A percentile compares a stretch with the other conserved stretches of the same genome.
Conservation (phyloP, 1,140 invertebrate species). For the Danaus melanippus region DNA sequence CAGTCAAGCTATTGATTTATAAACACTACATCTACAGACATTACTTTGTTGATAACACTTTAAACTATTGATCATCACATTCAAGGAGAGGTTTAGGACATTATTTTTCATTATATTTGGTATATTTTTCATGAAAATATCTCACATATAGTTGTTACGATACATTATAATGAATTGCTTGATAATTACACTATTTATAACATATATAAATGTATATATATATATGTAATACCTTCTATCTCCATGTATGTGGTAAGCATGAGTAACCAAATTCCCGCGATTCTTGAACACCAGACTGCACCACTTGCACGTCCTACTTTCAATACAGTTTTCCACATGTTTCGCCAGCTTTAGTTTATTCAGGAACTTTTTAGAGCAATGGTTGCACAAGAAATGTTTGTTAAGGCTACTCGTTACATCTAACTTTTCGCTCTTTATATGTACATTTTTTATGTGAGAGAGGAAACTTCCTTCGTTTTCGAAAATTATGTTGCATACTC, state of each 20-base stretch:
- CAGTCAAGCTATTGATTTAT: too few species aligned
- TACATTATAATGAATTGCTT: too few species aligned
- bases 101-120: too few species aligned
- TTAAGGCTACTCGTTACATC: slow-evolving; percentile 18
- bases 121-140: too few species aligned
- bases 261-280: slow-evolving; percentile 20
- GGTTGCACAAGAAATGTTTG: slow-evolving; percentile 26
- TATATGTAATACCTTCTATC: slow-evolving; percentile 9
- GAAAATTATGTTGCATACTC: too few species aligned
- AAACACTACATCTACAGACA: too few species aligned
- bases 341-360: slow-evolving; percentile 4
- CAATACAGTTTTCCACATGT: slow-evolving; percentile 12
- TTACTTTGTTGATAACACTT: too few species aligned
- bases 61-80: too few species aligned
- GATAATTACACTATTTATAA: not conserved
- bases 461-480: too few species aligned
- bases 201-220: not conserved
- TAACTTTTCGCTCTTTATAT: slow-evolving; percentile 2
- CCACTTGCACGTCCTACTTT: slow-evolving; percentile 19
- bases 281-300: slow-evolving; percentile 29
- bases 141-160: too few species aligned
- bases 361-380: slow-evolving; percentile 15
- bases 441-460: not conserved
- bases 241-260: slow-evolving; percentile 16
- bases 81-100: too few species aligned